Evolutionary conservation across 2,797 vertebrate species (phyloP), one percentile per base, ranked within the genome.

Genomic region (Tachyglossus aculeatus): DNA sequence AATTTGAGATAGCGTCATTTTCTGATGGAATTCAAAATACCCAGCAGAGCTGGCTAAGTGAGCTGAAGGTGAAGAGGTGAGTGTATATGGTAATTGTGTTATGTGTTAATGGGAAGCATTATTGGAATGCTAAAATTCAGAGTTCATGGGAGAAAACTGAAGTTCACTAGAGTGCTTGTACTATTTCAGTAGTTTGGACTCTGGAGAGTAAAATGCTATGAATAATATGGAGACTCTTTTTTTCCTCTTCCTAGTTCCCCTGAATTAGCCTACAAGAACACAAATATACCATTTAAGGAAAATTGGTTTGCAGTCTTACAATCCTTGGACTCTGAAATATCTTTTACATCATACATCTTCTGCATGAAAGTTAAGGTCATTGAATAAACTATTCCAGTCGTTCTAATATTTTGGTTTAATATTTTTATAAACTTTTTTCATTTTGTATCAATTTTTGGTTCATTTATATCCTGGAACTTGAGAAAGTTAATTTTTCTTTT

Each of bases 401-500:
- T 33, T 47, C 6, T 54, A 41, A 62, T 60, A 47, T 22, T 69
- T 55, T 51, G 47, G 65, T 60, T 25, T 36, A 53, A 40, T 34
- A 44, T 54, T 40, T 54, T 18, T 60, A 64, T 22, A 43, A 3
- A 40, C 6, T 8, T 71, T 31, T 11, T 51, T 6, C 36, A 4
- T 29, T 58, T n/a, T 53, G 5, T 11, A 55, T n/a, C 13, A 38
- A 9, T 34, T 3, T 38, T 55, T 31, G 13, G 57, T 11, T 40
- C 32, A 52, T 62, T 66, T 44, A 3, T 63, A 34, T 22, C 37
- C 3, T 29, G 13, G 9, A 44, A 9, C 44, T 71, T 73, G 78
- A 80, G 61, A 21, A 52, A 29, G 24, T 55, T 58, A 22, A 41
- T 67, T 73, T 33, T 40, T 70, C n/a, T n/a, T n/a, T n/a, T n/a